Percentiles rank a stretch among this genome's conserved stretches.
These are phyloP conservation scores for Urosaurus nigricauda DNA, from an alignment of 2,797 vertebrate species.

Conservation along the genomic window DNA sequence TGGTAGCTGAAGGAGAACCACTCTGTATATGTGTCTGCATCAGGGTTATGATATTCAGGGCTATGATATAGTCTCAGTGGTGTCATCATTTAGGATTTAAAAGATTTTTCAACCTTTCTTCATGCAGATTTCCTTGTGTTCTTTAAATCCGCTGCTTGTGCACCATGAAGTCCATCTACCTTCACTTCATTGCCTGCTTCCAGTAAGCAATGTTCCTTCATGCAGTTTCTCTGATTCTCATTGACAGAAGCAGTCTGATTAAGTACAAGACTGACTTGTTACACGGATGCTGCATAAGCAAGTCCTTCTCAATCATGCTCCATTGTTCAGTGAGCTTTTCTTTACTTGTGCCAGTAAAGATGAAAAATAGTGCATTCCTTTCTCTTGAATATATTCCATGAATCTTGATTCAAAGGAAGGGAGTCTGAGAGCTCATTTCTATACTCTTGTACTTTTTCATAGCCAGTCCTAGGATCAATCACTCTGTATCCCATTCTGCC, in stretches of 20 bases:
- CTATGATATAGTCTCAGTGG: background rate
- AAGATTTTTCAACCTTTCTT: background rate
- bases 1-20: no score
- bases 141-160: background rate
- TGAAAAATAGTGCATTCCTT: background rate
- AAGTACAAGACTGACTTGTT: background rate
- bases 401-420: background rate
- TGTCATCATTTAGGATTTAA: background rate
- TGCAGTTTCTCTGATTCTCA: background rate
- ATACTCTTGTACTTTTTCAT: background rate
- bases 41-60: no score
- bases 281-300: background rate
- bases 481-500: background rate
- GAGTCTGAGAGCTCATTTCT: background rate
- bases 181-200: background rate
- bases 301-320: background rate
- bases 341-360: background rate
- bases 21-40: no score
- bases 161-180: background rate
- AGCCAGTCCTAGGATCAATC: background rate
- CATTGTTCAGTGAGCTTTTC: background rate
- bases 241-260: constrained; percentile 8
- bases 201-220: background rate
- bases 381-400: background rate
- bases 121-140: background rate